These are phyloP conservation scores for Apamea monoglypha DNA, from an alignment of 2,888 invertebrate genomes.

Conservation along the genomic window DNA sequence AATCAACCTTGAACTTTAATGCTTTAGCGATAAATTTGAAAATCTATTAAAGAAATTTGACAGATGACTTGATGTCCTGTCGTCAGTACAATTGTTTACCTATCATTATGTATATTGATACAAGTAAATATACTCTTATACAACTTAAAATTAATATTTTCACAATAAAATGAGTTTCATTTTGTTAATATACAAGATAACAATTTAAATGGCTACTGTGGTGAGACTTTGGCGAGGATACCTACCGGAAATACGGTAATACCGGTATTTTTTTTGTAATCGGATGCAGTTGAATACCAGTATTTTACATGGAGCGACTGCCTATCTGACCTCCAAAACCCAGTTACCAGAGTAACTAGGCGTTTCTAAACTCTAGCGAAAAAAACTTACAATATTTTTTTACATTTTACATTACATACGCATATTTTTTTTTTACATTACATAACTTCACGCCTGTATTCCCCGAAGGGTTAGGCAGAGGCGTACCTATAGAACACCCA, in stretches of 20 bases:
- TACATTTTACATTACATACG: not conserved
- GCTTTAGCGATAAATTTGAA: too few relatives aligned
- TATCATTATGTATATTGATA: conserved; percentile 24
- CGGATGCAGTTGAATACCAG: not conserved
- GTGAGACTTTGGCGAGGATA: conserved; percentile 34
- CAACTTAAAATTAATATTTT: conserved; percentile 62
- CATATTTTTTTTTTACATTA: not conserved
- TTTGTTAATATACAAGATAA: conserved; percentile 66
- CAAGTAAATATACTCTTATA: conserved; percentile 49
- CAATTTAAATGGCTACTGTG: conserved; percentile 55
- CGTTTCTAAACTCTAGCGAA: conserved; percentile 9
- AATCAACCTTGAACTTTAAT: not conserved
- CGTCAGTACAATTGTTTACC: not conserved
- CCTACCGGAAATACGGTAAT: conserved; percentile 13
- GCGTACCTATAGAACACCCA: too few relatives aligned
- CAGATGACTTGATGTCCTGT: too few relatives aligned
- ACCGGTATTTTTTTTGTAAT: not conserved
- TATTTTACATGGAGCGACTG: conserved; percentile 9
- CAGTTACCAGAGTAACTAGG: not conserved
- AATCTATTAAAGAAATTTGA: too few relatives aligned
- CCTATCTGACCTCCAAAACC: not conserved
- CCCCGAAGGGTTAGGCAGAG: not conserved
- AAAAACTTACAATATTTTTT: not conserved
- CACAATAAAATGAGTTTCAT: conserved; percentile 66
- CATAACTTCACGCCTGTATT: not conserved